Base-by-base conservation (phyloP, 2,888 invertebrate genomes). In the Eretmocerus hayati region DNA sequence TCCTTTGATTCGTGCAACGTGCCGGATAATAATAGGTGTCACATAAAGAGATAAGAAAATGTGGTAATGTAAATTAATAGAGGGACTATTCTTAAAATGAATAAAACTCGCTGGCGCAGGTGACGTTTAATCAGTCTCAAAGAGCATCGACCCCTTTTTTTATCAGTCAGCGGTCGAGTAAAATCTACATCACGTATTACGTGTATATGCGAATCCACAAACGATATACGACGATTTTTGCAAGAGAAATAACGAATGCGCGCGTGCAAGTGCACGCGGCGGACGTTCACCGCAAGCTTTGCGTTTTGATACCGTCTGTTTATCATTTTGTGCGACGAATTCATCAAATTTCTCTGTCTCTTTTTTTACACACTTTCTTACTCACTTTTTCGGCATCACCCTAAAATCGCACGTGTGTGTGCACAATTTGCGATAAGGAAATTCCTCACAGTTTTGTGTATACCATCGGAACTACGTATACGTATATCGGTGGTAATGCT, bases 241-340 rank as follows among this genome's bases (percentile, higher is more conserved):
- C 20, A 32, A 42, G 33, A 42, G n/a, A 42, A 5, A 15, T 20
- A 18, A 37, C 4, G 18, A n/a, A 16, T 15, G n/a, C 38, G 41
- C 20, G 41, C 20, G 21, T 8, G 32, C 26, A 11, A n/a, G 18
- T 26, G 18, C 11, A 20, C 11, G n/a, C 42, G 36, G 37, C 44
- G 51, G 44, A 5, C 51, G 19, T 51, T 51, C 51, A 51, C 50
- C 39, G 18, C 23, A 16, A 21, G 40, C 26, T 18, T n/a, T 11
- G 15, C 11, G 19, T 9, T n/a, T n/a, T n/a, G 26, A 11, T 11
- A 6, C 26, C 26, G 26, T 6, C 8, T 11, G 6, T 11, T 44
- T 50, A 51, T 50, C 50, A 6, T 18, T 5, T 5, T 9, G 31
- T 42, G 37, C 37, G 31, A 2, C 32, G 32, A 42, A 31, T n/a